Base-by-base conservation (phyloP, 2,888 invertebrate species). In the Stictocephala bisonia region DNA sequence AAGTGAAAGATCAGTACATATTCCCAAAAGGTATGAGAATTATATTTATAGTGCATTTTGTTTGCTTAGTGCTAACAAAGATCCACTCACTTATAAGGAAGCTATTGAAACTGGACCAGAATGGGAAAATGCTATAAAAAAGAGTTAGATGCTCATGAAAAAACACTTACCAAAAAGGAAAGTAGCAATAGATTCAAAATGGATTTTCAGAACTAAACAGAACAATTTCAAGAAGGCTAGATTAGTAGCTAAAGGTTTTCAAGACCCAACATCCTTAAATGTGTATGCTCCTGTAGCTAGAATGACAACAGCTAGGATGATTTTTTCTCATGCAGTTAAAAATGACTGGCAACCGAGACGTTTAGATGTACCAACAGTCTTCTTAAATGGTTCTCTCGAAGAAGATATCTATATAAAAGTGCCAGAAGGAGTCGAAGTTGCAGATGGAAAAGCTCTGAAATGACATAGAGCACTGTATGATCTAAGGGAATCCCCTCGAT, bases 191-290 rank as follows among this genome's bases (percentile, higher is more conserved):
- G 75, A 72, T 4, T 71, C 73, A 15, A 73, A 73, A 27, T 73
- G 73, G 75, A 60, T 73, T 20, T 75, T 73, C 31, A 40, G 71
- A 35, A 71, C 71, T 3, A 75, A 75, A 35, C 53, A 15, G 75
- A 75, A 56, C 71, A 71, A 15, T 26, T n/a, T 22, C n/a, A n/a
- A 75, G 66, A 44, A 75, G 71, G 56, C 70, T 67, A 27, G 64
- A 73, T 27, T 58, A n/a, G 75, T 75, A n/a, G 71, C 68, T 18
- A 70, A 71, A 58, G 75, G 75, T 13, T 75, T 56, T 48, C 73
- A 75, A 26, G 68, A 72, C 50, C 20, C n/a, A n/a, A n/a, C n/a
- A n/a, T n/a, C n/a, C n/a, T n/a, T n/a, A n/a, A 6, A 71, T 11
- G 6, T 71, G 1, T 75, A 71, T 56, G 68, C 73, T 15, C 75